A percentile compares a stretch with the other conserved stretches of the same genome.
Evolutionary conservation across 2,888 invertebrate genomes (phyloP).

Genomic region (Lymantria monacha): DNA sequence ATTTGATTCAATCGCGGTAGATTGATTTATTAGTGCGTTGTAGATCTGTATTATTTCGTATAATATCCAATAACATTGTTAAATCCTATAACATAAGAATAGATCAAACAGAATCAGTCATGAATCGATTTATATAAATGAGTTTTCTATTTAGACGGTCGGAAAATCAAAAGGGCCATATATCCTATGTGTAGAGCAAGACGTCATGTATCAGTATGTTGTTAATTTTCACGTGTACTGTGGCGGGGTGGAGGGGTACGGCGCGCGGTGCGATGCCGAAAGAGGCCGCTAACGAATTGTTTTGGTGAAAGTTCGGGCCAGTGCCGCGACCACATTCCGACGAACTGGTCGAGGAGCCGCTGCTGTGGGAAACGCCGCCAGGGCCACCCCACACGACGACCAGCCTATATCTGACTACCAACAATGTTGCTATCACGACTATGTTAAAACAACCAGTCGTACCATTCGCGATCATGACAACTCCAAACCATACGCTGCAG

Average conservation of each 20-base stretch:
- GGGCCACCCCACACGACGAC: conserved; percentile 73
- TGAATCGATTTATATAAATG: neutral
- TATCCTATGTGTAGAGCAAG: conserved; percentile 62
- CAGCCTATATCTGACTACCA: conserved; percentile 56
- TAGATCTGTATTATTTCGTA: no score
- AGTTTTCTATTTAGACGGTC: conserved; percentile 30
- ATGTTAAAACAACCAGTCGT: conserved; percentile 12
- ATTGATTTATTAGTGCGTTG: no score
- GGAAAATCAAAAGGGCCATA: conserved; percentile 53
- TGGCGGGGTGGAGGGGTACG: conserved; percentile 60
- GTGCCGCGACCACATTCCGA: conserved; percentile 81
- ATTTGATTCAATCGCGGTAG: no score
- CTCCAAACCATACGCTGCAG: neutral
- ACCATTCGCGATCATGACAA: conserved; percentile 2
- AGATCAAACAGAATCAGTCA: no score
- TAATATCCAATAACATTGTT: no score
- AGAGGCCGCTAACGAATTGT: conserved; percentile 82
- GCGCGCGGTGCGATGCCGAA: conserved; percentile 75
- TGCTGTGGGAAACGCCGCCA: conserved; percentile 82
- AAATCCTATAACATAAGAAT: no score
- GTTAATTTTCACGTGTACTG: conserved; percentile 76
- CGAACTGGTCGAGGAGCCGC: conserved; percentile 78
- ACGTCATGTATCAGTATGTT: conserved; percentile 65
- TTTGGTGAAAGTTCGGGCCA: conserved; percentile 82
- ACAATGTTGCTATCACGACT: conserved; percentile 37